Evolutionary conservation across 2,888 invertebrate genomes (phyloP).

Genomic region (Caenorhabditis sinica): DNA sequence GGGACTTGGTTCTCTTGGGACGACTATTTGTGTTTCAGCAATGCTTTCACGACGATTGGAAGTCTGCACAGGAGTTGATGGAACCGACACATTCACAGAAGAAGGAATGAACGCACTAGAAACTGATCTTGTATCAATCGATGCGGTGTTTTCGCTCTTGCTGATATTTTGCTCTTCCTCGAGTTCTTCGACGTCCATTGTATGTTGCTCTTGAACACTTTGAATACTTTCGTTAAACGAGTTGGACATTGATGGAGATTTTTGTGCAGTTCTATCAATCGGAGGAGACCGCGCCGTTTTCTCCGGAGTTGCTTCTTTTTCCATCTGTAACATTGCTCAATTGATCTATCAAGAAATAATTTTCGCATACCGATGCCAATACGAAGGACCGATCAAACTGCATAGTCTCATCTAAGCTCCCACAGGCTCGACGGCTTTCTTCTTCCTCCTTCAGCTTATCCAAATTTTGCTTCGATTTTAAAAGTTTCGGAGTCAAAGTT

Average conservation of each 20-base stretch:
- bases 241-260: background rate
- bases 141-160: background rate
- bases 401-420: conserved; percentile 57
- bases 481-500: conserved; percentile 44
- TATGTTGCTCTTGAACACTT: background rate
- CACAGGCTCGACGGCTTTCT: conserved; percentile 37
- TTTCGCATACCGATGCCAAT: conserved; percentile 45
- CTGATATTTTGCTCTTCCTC: background rate
- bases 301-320: conserved; percentile 9
- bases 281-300: background rate
- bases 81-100: background rate
- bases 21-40: conserved; percentile 44
- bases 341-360: background rate
- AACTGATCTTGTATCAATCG: background rate
- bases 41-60: background rate
- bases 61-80: background rate
- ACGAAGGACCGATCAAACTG: conserved; percentile 54
- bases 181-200: conserved; percentile 13
- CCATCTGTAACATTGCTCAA: conserved; percentile 24
- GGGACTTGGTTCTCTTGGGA: conserved; percentile 15
- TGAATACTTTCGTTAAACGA: conserved; percentile 10
- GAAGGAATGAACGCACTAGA: background rate
- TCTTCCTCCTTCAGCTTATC: conserved; percentile 51
- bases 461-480: conserved; percentile 42
- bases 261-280: background rate